A percentile compares a stretch with the other conserved stretches of the same genome.
Conservation (phyloP, 2,888 invertebrate species). For the Polydesmus complanatus region DNA sequence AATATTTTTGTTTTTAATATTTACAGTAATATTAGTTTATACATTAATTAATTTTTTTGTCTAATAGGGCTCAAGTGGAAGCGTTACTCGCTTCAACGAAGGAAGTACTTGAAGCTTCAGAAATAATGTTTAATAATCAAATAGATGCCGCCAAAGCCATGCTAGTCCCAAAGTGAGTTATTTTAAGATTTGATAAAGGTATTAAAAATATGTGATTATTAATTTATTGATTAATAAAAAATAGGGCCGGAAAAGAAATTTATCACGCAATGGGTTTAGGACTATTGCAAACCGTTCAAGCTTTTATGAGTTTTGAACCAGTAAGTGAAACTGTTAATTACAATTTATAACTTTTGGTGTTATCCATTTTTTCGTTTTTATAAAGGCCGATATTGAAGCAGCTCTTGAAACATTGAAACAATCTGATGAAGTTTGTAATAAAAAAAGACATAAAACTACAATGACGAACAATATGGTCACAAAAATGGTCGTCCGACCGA, state of each 20-base stretch:
- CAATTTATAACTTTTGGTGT: neutral
- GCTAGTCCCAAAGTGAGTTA: neutral
- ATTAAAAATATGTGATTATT: neutral
- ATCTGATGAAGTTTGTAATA: constrained; percentile 63
- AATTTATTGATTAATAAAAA: neutral
- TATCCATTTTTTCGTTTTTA: constrained; percentile 10
- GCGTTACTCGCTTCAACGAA: neutral
- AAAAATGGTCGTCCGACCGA: constrained; percentile 60
- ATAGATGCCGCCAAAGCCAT: neutral
- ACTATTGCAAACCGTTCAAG: constrained; percentile 80
- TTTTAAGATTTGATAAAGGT: neutral
- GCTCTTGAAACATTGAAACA: constrained; percentile 62
- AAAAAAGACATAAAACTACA: constrained; percentile 46
- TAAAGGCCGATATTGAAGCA: constrained; percentile 49
- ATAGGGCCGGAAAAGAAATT: constrained; percentile 34
- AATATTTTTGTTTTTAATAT: too few species aligned
- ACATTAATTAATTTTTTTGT: too few species aligned
- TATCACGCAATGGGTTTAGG: constrained; percentile 83
- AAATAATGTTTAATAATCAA: neutral
- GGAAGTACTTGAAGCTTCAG: neutral
- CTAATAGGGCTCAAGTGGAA: neutral
- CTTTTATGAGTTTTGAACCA: constrained; percentile 81
- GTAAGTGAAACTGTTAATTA: constrained; percentile 29
- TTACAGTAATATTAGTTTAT: too few species aligned
- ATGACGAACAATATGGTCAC: constrained; percentile 64